These are phyloP conservation scores for Diarsia rubi DNA, from an alignment of 2,888 invertebrate genomes.

Conservation along the genomic window DNA sequence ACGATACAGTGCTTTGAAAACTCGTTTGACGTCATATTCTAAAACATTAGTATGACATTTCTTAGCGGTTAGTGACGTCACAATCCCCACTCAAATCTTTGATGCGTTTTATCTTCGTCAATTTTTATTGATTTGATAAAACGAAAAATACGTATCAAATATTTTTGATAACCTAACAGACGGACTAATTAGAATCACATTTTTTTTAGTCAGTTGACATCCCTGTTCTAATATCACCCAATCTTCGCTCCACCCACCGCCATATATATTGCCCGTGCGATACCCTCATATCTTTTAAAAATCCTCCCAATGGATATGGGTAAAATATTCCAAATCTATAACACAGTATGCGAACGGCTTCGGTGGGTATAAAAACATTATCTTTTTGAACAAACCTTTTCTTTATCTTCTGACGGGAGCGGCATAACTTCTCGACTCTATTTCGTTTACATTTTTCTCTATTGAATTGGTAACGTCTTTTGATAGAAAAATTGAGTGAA, in stretches of 20 bases:
- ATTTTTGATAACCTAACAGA: too few relatives aligned
- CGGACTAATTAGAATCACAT: too few relatives aligned
- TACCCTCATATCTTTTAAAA: constrained; percentile 45
- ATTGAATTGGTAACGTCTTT: constrained; percentile 68
- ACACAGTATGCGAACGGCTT: constrained; percentile 42
- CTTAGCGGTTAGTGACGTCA: too few relatives aligned
- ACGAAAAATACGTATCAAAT: too few relatives aligned
- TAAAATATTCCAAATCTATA: constrained; percentile 67
- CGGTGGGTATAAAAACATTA: constrained; percentile 64
- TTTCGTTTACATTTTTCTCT: constrained; percentile 71
- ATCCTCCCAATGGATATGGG: constrained; percentile 41
- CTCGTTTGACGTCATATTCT: too few relatives aligned
- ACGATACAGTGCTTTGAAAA: too few relatives aligned
- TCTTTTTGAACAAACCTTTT: constrained; percentile 65
- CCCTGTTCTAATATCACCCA: constrained; percentile 25
- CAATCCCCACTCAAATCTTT: too few relatives aligned
- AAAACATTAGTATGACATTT: too few relatives aligned
- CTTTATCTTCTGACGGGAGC: constrained; percentile 65
- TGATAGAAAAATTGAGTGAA: constrained; percentile 11
- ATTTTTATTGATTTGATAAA: too few relatives aligned
- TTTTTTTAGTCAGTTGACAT: too few relatives aligned
- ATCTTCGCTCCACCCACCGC: constrained; percentile 2
- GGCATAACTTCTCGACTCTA: constrained; percentile 65
- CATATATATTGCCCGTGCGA: constrained; percentile 26
- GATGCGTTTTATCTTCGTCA: too few relatives aligned